A percentile compares a stretch with the other conserved stretches of the same genome.
phyloP scores from a whole-genome alignment of 1,140 invertebrate genomes.

The Meloidogyne floridensis region DNA sequence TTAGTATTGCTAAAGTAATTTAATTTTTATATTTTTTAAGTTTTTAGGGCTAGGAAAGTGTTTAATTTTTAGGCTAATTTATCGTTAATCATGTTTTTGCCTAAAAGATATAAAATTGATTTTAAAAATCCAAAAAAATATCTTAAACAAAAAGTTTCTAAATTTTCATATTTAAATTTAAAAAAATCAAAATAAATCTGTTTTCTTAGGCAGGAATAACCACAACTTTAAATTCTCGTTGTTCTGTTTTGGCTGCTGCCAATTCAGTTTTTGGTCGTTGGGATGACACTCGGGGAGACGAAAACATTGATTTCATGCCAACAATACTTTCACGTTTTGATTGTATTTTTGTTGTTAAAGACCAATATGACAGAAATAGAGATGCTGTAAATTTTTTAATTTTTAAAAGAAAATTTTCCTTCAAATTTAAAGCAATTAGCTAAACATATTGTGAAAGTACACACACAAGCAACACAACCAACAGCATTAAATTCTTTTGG shows the following conservation, averaged over 20 bases:
- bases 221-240: conserved; percentile 94
- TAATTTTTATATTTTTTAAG: conserved; percentile 5
- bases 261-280: conserved; percentile 91
- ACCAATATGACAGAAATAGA: conserved; percentile 84
- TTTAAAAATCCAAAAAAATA: too few relatives aligned
- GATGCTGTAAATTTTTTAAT: conserved; percentile 75
- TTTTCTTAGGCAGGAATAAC: conserved; percentile 81
- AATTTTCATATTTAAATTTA: too few relatives aligned
- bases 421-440: conserved; percentile 72
- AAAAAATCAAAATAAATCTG: conserved; percentile 68
- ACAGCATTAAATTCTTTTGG: conserved; percentile 11
- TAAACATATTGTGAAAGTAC: conserved; percentile 93
- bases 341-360: conserved; percentile 99
- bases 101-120: too few relatives aligned
- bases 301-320: conserved; percentile 99
- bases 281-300: conserved; percentile 96
- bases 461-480: conserved; percentile 77
- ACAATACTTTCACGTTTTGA: conserved; percentile 99
- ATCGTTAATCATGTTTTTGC: too few relatives aligned
- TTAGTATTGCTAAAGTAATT: conserved; percentile 90
- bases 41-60: too few relatives aligned
- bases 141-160: too few relatives aligned
- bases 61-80: too few relatives aligned
- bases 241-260: conserved; percentile 95
- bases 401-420: not conserved